Conservation (phyloP, 2,888 invertebrate genomes). For the Diarsia rubi region DNA sequence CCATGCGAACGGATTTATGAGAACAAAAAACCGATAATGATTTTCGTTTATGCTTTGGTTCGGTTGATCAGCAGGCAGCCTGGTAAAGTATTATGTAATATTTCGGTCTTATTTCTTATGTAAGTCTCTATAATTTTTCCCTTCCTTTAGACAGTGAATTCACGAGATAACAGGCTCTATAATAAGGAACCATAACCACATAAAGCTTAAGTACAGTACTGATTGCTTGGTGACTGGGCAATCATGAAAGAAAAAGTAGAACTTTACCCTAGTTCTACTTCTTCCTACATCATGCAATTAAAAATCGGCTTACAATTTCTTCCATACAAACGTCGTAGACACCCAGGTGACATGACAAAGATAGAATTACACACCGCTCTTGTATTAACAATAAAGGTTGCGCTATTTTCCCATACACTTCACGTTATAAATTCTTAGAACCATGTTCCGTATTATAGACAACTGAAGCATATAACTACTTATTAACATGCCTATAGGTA, state of each 20-base stretch:
- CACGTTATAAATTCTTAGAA: slow-evolving; percentile 59
- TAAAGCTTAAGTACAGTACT: neutral
- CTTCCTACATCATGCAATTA: slow-evolving; percentile 24
- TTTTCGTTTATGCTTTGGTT: slow-evolving; percentile 65
- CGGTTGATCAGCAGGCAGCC: slow-evolving; percentile 54
- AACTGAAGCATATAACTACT: slow-evolving; percentile 42
- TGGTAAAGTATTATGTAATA: slow-evolving; percentile 57
- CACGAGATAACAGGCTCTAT: neutral
- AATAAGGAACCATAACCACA: neutral
- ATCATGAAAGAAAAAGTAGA: neutral
- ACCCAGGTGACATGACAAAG: slow-evolving; percentile 53
- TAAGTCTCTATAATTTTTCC: slow-evolving; percentile 21
- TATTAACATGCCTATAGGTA: slow-evolving; percentile 41
- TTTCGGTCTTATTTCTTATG: slow-evolving; percentile 2
- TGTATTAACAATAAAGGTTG: slow-evolving; percentile 49
- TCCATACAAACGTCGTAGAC: slow-evolving; percentile 18
- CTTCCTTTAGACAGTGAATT: neutral
- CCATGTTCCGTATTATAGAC: slow-evolving; percentile 43
- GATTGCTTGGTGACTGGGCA: neutral
- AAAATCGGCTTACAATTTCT: slow-evolving; percentile 21
- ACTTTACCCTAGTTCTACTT: neutral
- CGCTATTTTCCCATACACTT: slow-evolving; percentile 57
- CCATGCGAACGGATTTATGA: slow-evolving; percentile 76
- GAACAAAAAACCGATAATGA: slow-evolving; percentile 64
- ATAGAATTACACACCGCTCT: slow-evolving; percentile 56